These are phyloP conservation scores for Aythya baeri DNA, from an alignment of 2,113 vertebrate species.

Conservation along the genomic window DNA sequence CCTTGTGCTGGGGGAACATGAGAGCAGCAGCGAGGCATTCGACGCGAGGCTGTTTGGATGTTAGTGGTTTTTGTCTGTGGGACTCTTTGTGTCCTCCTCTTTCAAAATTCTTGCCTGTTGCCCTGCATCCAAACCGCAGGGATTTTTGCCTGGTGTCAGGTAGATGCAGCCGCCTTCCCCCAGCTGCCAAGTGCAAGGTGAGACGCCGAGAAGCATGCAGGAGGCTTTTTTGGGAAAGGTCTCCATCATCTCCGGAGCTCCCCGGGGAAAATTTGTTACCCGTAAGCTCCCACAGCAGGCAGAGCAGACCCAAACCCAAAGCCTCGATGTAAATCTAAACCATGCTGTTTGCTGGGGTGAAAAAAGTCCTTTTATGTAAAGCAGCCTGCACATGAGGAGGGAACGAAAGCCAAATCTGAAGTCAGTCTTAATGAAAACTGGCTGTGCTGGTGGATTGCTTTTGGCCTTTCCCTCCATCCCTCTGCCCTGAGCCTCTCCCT, in stretches of 20 bases:
- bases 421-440: slow-evolving; percentile 33
- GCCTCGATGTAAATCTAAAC: background rate
- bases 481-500: background rate
- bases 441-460: background rate
- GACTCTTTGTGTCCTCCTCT: background rate
- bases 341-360: background rate
- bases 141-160: background rate
- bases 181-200: background rate
- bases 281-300: background rate
- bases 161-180: background rate
- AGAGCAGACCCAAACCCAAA: background rate
- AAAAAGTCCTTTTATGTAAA: background rate
- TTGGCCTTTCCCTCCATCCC: background rate
- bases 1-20: background rate
- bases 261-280: background rate
- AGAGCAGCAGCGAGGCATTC: background rate
- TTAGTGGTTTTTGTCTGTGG: background rate
- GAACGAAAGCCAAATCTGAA: background rate
- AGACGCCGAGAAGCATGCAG: background rate
- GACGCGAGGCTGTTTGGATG: background rate
- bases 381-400: background rate
- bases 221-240: background rate
- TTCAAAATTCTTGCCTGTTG: background rate
- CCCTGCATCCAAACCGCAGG: slow-evolving; percentile 6
- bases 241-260: background rate